These are phyloP conservation scores for Parauchenoglanis punctatus DNA, from an alignment of 2,797 vertebrate genomes.

Conservation along the genomic window DNA sequence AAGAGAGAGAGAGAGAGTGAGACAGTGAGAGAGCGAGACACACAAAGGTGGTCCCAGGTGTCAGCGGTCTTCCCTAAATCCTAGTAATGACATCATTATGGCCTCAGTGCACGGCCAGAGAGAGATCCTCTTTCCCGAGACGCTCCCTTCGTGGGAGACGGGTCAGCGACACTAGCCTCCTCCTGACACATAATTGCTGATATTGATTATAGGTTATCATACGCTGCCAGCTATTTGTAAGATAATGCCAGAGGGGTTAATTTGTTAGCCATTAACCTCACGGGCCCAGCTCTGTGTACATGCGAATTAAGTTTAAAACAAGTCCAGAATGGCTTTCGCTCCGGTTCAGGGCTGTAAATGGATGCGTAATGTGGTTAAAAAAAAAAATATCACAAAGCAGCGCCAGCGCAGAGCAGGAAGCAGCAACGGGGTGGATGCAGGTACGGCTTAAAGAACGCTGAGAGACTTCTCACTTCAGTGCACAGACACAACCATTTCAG, in stretches of 20 bases:
- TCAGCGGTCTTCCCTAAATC: constrained; percentile 63
- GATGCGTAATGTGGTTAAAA: constrained; percentile 68
- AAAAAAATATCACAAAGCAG: constrained; percentile 59
- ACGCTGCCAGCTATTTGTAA: constrained; percentile 81
- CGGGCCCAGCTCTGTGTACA: constrained; percentile 69
- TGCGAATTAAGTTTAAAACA: constrained; percentile 81
- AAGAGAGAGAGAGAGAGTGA: constrained; percentile 25
- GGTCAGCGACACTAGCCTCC: constrained; percentile 78
- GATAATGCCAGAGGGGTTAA: constrained; percentile 83
- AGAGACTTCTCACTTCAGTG: constrained; percentile 31
- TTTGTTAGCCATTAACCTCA: constrained; percentile 84
- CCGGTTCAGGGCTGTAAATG: constrained; percentile 65
- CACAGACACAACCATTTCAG: neutral
- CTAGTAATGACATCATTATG: constrained; percentile 77
- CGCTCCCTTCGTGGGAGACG: constrained; percentile 74
- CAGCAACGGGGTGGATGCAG: constrained; percentile 5
- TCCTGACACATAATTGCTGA: constrained; percentile 81
- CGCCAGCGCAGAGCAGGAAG: constrained; percentile 31
- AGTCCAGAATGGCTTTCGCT: constrained; percentile 71
- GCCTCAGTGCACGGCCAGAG: constrained; percentile 71
- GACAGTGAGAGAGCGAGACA: neutral
- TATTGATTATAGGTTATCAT: constrained; percentile 89
- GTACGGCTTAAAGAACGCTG: constrained; percentile 33
- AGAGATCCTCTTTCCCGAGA: constrained; percentile 79
- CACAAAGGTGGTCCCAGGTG: constrained; percentile 76